Percentiles rank a stretch among this genome's conserved stretches.
These are phyloP conservation scores for Coendou prehensilis DNA, from an alignment of 2,797 vertebrate species.

Conservation along the genomic window DNA sequence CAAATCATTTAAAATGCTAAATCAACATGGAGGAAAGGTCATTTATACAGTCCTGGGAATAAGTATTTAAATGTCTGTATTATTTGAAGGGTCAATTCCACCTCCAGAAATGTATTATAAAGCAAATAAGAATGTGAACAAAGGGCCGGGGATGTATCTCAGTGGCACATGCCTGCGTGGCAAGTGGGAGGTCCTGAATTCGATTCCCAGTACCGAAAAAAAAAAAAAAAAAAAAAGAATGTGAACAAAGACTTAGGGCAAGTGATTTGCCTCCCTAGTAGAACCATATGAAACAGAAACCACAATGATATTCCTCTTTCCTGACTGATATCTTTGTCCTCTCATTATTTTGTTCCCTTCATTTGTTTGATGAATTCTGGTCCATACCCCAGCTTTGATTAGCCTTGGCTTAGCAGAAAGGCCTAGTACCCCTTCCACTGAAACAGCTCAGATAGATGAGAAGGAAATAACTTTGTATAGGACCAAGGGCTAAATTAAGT, in stretches of 20 bases:
- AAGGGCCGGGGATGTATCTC: neutral
- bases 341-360: constrained; percentile 32
- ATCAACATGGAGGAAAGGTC: neutral
- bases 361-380: constrained; percentile 38
- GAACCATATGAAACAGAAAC: neutral
- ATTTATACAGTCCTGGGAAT: neutral
- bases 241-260: neutral
- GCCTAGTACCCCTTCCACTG: neutral
- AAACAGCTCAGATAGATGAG: neutral
- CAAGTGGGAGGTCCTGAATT: no score
- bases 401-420: constrained; percentile 24
- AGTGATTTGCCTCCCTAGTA: neutral
- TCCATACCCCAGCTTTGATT: neutral
- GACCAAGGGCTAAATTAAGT: constrained; percentile 24
- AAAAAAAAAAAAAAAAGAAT: neutral
- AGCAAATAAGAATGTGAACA: neutral
- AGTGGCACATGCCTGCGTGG: no score
- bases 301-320: neutral
- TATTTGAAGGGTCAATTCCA: constrained; percentile 29
- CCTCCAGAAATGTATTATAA: neutral
- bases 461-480: constrained; percentile 44
- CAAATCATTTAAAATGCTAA: constrained; percentile 62
- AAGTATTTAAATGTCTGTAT: neutral
- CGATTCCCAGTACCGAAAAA: no score
- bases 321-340: constrained; percentile 5